phyloP scores from a whole-genome alignment of 2,888 invertebrate species.

The Protodeltote pygarga region DNA sequence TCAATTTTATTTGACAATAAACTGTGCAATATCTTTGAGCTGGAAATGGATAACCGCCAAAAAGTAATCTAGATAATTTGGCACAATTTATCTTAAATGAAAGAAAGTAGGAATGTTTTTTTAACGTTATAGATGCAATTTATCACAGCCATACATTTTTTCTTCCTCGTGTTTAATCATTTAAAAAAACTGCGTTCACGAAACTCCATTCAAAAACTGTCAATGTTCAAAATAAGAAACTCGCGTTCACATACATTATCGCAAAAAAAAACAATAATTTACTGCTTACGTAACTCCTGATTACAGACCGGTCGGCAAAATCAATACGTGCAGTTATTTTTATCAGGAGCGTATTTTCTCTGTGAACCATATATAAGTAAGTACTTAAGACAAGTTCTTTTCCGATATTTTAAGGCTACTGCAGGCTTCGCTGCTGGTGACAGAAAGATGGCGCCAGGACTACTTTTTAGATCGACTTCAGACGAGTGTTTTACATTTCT shows the following conservation, averaged over 20 bases:
- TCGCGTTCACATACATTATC: slow-evolving; percentile 12
- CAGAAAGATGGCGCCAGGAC: slow-evolving; percentile 18
- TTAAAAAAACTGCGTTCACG: slow-evolving; percentile 11
- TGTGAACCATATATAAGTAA: slow-evolving; percentile 28
- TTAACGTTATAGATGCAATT: too few relatives aligned
- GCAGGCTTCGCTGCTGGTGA: slow-evolving; percentile 4
- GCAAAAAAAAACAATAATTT: slow-evolving; percentile 24
- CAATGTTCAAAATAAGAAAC: slow-evolving; percentile 10
- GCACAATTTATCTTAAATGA: too few relatives aligned
- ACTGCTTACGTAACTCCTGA: slow-evolving; percentile 29
- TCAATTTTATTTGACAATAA: too few relatives aligned
- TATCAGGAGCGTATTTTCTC: slow-evolving; percentile 50
- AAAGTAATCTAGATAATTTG: too few relatives aligned
- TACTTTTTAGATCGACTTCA: slow-evolving; percentile 18
- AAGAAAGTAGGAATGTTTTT: too few relatives aligned
- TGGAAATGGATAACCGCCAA: too few relatives aligned
- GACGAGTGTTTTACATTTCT: slow-evolving; percentile 17
- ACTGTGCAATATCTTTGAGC: too few relatives aligned
- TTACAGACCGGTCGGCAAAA: slow-evolving; percentile 26
- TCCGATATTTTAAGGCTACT: slow-evolving; percentile 25
- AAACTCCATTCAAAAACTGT: slow-evolving; percentile 16
- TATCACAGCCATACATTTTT: too few relatives aligned
- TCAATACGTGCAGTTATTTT: slow-evolving; percentile 47
- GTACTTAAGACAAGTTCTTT: slow-evolving; percentile 28
- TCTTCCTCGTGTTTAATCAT: too few relatives aligned